A percentile compares a stretch with the other conserved stretches of the same genome.
Evolutionary conservation across 2,888 invertebrate genomes (phyloP).

Genomic region (Blastobasis adustella): DNA sequence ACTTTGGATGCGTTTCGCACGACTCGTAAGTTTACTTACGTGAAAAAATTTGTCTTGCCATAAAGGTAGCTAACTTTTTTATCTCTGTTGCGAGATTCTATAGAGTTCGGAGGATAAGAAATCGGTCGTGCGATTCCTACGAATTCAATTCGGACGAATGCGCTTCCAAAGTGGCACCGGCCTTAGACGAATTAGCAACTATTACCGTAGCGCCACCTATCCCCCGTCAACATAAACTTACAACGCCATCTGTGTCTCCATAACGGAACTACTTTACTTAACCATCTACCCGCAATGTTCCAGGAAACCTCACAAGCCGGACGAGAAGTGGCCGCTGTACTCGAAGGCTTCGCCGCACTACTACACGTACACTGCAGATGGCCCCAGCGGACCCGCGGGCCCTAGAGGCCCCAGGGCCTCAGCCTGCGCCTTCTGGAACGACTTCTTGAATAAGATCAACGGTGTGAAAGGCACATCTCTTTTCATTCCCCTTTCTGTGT

Average conservation of each 20-base stretch:
- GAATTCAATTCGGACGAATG: too few species aligned
- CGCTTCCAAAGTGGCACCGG: too few species aligned
- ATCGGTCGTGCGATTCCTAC: too few species aligned
- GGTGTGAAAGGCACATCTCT: slow-evolving; percentile 58
- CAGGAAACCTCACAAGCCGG: slow-evolving; percentile 79
- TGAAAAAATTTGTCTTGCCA: too few species aligned
- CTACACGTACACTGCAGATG: slow-evolving; percentile 91
- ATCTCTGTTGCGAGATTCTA: too few species aligned
- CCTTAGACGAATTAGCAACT: too few species aligned
- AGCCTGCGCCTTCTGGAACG: slow-evolving; percentile 97
- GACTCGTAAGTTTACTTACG: too few species aligned
- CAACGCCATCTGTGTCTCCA: not conserved
- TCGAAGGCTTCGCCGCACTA: slow-evolving; percentile 90
- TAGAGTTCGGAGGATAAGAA: too few species aligned
- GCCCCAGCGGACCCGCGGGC: slow-evolving; percentile 77
- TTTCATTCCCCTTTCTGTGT: not conserved
- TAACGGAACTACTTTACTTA: not conserved
- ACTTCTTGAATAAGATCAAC: slow-evolving; percentile 92
- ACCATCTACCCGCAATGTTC: slow-evolving; percentile 7
- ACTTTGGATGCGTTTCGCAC: too few species aligned
- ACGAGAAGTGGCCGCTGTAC: slow-evolving; percentile 91
- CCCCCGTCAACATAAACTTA: not conserved
- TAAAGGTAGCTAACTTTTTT: too few species aligned
- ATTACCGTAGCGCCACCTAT: too few species aligned
- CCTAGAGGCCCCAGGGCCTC: slow-evolving; percentile 86